phyloP scores from a whole-genome alignment of 1,140 invertebrate species.

The Conus betulinus region DNA sequence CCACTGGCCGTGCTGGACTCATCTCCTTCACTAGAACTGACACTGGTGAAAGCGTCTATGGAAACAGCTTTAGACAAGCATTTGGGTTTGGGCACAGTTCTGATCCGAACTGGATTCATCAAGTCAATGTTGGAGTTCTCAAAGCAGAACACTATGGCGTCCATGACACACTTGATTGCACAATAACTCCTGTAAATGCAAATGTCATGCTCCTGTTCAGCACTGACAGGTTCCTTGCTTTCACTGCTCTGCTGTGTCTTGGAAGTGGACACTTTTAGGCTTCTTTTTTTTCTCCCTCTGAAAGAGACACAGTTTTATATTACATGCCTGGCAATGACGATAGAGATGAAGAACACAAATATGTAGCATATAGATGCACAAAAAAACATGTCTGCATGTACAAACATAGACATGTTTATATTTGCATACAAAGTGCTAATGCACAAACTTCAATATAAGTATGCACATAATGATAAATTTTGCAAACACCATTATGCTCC shows the following conservation, averaged over 20 bases:
- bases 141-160: slow-evolving; percentile 65
- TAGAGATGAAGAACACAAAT: neutral
- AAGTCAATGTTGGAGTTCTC: slow-evolving; percentile 58
- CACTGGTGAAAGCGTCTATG: slow-evolving; percentile 13
- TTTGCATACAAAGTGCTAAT: too few species aligned
- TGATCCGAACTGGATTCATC: slow-evolving; percentile 57
- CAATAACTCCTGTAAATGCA: slow-evolving; percentile 69
- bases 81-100: slow-evolving; percentile 20
- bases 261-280: slow-evolving; percentile 64
- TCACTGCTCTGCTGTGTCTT: slow-evolving; percentile 39
- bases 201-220: slow-evolving; percentile 68
- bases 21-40: slow-evolving; percentile 54
- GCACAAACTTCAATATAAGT: too few species aligned
- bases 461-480: too few species aligned
- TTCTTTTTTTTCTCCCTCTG: slow-evolving; percentile 44
- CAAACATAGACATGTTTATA: too few species aligned
- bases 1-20: slow-evolving; percentile 38
- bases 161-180: slow-evolving; percentile 71
- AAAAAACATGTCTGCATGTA: too few species aligned
- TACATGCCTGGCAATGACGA: neutral
- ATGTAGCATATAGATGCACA: too few species aligned
- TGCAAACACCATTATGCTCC: too few species aligned
- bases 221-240: slow-evolving; percentile 51
- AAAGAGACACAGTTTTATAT: neutral
- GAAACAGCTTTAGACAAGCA: slow-evolving; percentile 32